Base-by-base conservation (phyloP, 2,113 vertebrate genomes). In the Vanacampus margaritifer region DNA sequence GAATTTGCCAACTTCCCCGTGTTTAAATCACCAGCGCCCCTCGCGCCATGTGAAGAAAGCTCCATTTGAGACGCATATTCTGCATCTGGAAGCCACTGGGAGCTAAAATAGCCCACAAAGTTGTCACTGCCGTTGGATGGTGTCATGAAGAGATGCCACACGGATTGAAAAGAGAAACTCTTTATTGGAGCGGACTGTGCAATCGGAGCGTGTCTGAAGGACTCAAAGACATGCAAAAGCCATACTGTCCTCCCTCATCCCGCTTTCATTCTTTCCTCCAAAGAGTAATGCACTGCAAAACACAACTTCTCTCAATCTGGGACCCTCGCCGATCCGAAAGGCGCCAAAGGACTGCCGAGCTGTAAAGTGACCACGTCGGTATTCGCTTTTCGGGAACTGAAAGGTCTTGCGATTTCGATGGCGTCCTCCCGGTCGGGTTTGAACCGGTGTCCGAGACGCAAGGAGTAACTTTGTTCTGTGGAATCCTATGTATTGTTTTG, bases 31-130 rank as follows among this genome's bases (percentile, higher is more conserved):
- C 28, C 80, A 26, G 94, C 93, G 10, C 94, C 94, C 0, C 73
- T 95, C 57, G 94, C 94, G 12, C 71, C 81, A 2, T 94, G 93
- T 65, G 94, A 95, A 78, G 94, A 95, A 79, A 95, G 93, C 14
- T 95, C 94, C 5, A 95, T 95, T 79, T 95, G 83, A 91, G 23
- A 32, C 28, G 4, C 28, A 32, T 32, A 32, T 32, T 32, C 4
- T 32, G 28, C 28, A 32, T 32, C 28, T 32, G 28, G 28, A 43
- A 19, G 59, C 13, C 13, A 9, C 12, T 7, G 2, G 35, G 56
- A 58, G 28, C 51, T 24, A 70, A 76, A 65, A 69, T 36, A 68
- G 37, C 28, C 26, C 23, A 4, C 24, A 21, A 37, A 28, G 5
- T 45, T 4, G 62, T 36, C 45, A 41, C 72, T 78, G 67, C 79